Percentiles rank a stretch among this genome's conserved stretches.
Conservation (phyloP, 2,113 vertebrate genomes). For the Pampusana beccarii region DNA sequence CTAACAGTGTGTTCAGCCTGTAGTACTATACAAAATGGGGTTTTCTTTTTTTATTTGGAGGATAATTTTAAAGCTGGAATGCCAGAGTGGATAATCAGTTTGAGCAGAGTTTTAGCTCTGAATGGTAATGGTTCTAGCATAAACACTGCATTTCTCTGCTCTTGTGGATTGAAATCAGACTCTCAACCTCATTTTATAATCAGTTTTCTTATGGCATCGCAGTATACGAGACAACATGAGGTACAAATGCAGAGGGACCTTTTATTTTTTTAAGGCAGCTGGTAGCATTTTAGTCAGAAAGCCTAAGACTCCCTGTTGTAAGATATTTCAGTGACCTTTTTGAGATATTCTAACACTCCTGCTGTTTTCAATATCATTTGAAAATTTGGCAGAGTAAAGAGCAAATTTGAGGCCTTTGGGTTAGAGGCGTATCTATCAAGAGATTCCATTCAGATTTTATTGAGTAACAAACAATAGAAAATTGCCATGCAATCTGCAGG, state of each 20-base stretch:
- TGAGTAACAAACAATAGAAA: slow-evolving; percentile 54
- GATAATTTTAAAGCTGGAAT: slow-evolving; percentile 8
- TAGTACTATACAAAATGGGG: not conserved
- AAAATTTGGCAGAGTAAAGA: slow-evolving; percentile 39
- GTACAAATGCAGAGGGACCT: not conserved
- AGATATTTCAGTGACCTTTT: slow-evolving; percentile 35
- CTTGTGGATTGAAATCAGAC: not conserved
- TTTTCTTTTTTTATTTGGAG: not conserved
- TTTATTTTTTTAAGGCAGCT: not conserved
- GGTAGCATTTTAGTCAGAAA: slow-evolving; percentile 11
- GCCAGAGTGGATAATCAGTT: not conserved
- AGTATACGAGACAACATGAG: not conserved
- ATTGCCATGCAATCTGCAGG: slow-evolving; percentile 50
- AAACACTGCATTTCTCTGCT: not conserved
- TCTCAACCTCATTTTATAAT: not conserved
- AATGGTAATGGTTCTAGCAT: not conserved
- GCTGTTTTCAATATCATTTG: slow-evolving; percentile 27
- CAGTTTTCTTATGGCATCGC: not conserved
- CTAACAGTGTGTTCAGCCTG: not conserved
- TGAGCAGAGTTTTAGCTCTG: not conserved
- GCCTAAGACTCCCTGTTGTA: not conserved
- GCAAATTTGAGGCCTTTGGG: slow-evolving; percentile 23
- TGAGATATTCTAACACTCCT: slow-evolving; percentile 7
- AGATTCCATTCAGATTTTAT: slow-evolving; percentile 52
- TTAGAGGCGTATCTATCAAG: slow-evolving; percentile 1